A percentile compares a stretch with the other conserved stretches of the same genome.
Evolutionary conservation across 2,113 vertebrate species (phyloP).

Genomic region (Procavia capensis): DNA sequence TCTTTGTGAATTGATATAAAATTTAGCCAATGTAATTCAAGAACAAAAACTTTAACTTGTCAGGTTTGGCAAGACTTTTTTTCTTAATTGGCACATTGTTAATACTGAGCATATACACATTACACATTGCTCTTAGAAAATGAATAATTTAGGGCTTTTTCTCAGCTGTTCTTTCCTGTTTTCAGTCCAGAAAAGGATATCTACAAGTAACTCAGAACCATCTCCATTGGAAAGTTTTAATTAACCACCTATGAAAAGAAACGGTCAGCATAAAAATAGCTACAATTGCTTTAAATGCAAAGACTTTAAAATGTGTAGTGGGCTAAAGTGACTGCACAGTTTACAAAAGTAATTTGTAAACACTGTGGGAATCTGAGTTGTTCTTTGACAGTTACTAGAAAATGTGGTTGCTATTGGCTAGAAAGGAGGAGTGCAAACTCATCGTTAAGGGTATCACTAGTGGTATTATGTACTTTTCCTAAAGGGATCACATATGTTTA

Average conservation of each 20-base stretch:
- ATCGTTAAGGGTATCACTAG: too few species aligned
- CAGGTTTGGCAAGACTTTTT: not conserved
- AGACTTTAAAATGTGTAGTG: conserved; percentile 43
- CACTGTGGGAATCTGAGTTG: not conserved
- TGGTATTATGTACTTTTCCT: not conserved
- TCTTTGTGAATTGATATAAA: not conserved
- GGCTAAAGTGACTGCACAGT: not conserved
- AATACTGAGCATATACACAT: not conserved
- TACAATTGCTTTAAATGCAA: conserved; percentile 7
- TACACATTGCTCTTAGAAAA: not conserved
- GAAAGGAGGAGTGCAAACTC: not conserved
- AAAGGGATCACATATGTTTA: not conserved
- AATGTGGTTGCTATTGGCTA: not conserved
- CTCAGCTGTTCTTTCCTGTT: not conserved
- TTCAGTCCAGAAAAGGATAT: conserved; percentile 19
- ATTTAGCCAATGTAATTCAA: not conserved
- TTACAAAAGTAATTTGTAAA: conserved; percentile 12
- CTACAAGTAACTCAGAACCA: not conserved
- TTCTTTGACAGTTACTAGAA: not conserved
- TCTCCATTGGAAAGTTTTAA: conserved; percentile 47
- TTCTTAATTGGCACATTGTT: not conserved
- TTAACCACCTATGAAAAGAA: conserved; percentile 55
- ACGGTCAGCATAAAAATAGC: conserved; percentile 31
- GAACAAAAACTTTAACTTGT: not conserved
- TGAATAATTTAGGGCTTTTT: not conserved